Percentiles rank a stretch among this genome's conserved stretches.
Evolutionary conservation across 1,140 invertebrate genomes (phyloP).

Genomic region (Drosophila triauraria): DNA sequence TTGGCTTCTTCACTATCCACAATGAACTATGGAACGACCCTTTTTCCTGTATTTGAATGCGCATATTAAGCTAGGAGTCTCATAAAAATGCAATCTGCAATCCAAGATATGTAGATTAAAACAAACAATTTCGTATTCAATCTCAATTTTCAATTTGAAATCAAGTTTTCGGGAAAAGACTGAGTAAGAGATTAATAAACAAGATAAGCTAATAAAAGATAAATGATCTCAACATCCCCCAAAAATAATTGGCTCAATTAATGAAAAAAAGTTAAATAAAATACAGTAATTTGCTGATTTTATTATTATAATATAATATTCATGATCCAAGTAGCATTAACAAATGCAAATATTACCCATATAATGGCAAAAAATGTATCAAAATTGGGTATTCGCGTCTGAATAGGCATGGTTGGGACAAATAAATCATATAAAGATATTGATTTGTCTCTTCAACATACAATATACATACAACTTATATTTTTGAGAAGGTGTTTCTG

Average conservation of each 20-base stretch:
- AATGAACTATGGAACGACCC: neutral
- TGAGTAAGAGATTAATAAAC: no score
- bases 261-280: neutral
- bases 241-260: no score
- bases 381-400: neutral
- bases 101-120: neutral
- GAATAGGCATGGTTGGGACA: neutral
- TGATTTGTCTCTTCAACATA: neutral
- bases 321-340: neutral
- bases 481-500: neutral
- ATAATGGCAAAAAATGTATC: neutral
- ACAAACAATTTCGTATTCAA: neutral
- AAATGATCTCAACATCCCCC: no score
- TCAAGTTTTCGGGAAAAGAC: neutral
- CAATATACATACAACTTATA: neutral
- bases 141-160: neutral
- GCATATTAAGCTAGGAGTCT: neutral
- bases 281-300: no score
- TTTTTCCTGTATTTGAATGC: constrained; percentile 1
- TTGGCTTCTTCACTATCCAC: neutral
- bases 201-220: no score
- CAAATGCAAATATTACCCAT: neutral
- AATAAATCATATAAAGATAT: neutral
- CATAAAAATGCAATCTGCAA: neutral
- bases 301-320: no score